These are phyloP conservation scores for Patiria miniata DNA, from an alignment of 35 echinoderm and acorn worm genomes.

Conservation along the genomic window DNA sequence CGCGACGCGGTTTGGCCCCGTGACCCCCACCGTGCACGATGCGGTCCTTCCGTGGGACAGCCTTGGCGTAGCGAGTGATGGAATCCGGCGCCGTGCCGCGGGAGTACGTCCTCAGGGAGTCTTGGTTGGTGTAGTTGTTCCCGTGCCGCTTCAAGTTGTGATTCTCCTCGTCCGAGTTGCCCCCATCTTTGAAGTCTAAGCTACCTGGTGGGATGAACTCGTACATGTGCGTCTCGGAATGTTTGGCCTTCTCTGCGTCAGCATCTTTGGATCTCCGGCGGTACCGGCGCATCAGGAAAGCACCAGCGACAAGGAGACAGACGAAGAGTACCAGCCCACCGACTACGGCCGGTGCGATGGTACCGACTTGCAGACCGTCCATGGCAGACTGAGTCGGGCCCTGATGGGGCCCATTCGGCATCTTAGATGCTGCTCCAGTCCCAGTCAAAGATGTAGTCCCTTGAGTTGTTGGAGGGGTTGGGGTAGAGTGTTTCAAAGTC, in stretches of 20 bases:
- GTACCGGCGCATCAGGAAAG: not conserved
- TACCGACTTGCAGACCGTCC: not conserved
- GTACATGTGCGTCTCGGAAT: not conserved
- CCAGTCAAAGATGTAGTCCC: not conserved
- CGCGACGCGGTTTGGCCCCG: constrained; percentile 17
- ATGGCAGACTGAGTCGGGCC: not conserved
- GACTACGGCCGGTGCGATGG: not conserved
- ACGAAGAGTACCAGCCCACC: not conserved
- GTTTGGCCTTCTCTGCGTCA: not conserved
- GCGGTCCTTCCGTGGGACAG: not conserved
- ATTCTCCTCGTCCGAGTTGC: constrained; percentile 6
- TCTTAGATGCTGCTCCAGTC: not conserved
- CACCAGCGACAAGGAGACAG: not conserved
- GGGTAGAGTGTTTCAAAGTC: not conserved
- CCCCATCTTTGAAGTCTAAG: not conserved
- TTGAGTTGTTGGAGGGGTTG: not conserved
- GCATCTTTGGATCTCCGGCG: not conserved
- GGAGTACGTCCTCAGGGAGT: constrained; percentile 10
- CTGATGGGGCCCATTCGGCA: not conserved
- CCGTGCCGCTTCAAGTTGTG: constrained; percentile 11
- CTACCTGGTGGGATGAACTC: not conserved
- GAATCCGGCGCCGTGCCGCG: constrained; percentile 5
- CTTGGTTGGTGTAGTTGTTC: not conserved
- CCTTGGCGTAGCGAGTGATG: constrained; percentile 8
- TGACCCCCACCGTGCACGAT: constrained; percentile 3